Base-by-base conservation (phyloP, 2,888 invertebrate genomes). In the Daptonema setosum region DNA sequence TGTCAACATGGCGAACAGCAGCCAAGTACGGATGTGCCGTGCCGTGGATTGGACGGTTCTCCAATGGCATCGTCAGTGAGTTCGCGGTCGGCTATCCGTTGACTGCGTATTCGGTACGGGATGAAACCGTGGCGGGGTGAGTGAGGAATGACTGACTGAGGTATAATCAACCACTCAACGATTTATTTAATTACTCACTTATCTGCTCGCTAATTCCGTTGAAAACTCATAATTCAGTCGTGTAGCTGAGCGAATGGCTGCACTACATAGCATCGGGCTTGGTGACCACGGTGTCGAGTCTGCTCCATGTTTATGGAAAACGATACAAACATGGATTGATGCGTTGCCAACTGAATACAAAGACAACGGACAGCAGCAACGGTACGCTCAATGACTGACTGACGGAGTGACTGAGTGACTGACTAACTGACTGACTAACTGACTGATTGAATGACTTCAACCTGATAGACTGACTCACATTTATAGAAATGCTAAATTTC, bases 1-100 rank as follows among this genome's bases (percentile, higher is more conserved):
- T n/a, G n/a, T n/a, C n/a, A n/a, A n/a, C n/a, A n/a, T n/a, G n/a
- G n/a, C n/a, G n/a, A n/a, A n/a, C n/a, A n/a, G n/a, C n/a, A n/a
- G n/a, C n/a, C n/a, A n/a, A n/a, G n/a, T n/a, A n/a, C n/a, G n/a
- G n/a, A n/a, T n/a, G n/a, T n/a, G n/a, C n/a, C n/a, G n/a, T n/a
- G 55, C 79, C 81, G 53, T 76, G 95, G 52, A 87, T 85, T 75
- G 90, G 85, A 54, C 81, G 83, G 52, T 95, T 95, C 74, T 78
- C 81, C 64, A 97, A 97, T 77, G 95, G 95, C 17, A 76, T 95
- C 62, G 84, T 83, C 47, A 95, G 93, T 72, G 82, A 86, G 71
- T 78, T 70, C 65, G 67, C 74, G 61, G 82, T 83, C 61, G 95
- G 95, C 52, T 77, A 77, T 8, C 67, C 70, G 2, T 57, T 74